Percentiles rank a stretch among this genome's conserved stretches.
phyloP scores from a whole-genome alignment of 2,113 vertebrate genomes.

The Hemichromis elongatus region DNA sequence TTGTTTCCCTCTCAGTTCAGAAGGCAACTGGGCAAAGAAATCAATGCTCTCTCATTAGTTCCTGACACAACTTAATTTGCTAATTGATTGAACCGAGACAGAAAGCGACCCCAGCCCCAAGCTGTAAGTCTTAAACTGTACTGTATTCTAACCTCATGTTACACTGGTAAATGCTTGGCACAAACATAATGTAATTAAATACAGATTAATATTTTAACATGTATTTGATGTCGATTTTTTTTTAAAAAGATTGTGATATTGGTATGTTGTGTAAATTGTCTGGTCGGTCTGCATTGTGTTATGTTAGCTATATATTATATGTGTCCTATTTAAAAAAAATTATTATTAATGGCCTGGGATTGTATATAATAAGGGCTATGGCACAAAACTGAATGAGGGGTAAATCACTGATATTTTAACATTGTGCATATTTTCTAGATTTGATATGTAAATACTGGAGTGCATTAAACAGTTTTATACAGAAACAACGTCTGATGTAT shows the following conservation, averaged over 20 bases:
- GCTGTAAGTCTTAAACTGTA: constrained; percentile 38
- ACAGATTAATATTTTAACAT: constrained; percentile 63
- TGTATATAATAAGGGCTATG: constrained; percentile 67
- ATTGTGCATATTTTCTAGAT: constrained; percentile 77
- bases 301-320: constrained; percentile 43
- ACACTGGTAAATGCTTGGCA: constrained; percentile 43
- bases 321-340: constrained; percentile 59
- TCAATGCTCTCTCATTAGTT: constrained; percentile 32
- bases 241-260: constrained; percentile 27
- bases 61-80: constrained; percentile 18
- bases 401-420: constrained; percentile 64
- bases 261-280: constrained; percentile 39
- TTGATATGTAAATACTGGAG: constrained; percentile 73
- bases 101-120: constrained; percentile 9
- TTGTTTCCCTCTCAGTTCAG: constrained; percentile 8
- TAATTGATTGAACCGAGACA: constrained; percentile 32
- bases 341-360: constrained; percentile 39
- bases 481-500: constrained; percentile 8
- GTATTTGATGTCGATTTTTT: constrained; percentile 42
- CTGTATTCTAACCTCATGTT: constrained; percentile 57
- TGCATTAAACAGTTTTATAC: constrained; percentile 74
- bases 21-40: neutral
- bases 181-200: constrained; percentile 44
- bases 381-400: constrained; percentile 27
- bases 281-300: constrained; percentile 39